Evolutionary conservation across 2,113 vertebrate genomes (phyloP).

Genomic region (Neomonachus schauinslandi): DNA sequence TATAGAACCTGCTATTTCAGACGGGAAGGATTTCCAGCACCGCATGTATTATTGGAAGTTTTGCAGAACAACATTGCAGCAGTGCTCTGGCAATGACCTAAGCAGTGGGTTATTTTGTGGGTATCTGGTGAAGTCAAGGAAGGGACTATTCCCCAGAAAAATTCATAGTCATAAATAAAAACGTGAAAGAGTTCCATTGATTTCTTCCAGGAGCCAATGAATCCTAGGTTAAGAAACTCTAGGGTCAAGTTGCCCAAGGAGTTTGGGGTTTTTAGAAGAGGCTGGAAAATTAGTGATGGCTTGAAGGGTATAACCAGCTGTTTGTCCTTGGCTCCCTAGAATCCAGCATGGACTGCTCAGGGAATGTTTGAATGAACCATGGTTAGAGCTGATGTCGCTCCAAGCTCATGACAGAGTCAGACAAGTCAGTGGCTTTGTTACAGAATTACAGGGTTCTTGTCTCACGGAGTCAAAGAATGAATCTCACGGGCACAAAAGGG

Average conservation of each 20-base stretch:
- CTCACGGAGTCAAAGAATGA: too few relatives aligned
- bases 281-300: background rate
- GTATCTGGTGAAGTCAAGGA: constrained; percentile 21
- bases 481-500: too few relatives aligned
- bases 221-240: background rate
- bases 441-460: too few relatives aligned
- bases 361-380: background rate
- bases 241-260: background rate
- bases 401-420: background rate
- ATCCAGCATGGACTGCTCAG: background rate
- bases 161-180: background rate
- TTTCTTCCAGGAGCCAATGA: background rate
- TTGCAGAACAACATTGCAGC: background rate
- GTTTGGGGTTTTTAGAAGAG: constrained; percentile 4
- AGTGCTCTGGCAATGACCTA: background rate
- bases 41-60: background rate
- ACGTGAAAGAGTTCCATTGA: background rate
- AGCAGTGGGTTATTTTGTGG: background rate
- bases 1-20: background rate
- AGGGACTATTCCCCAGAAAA: constrained; percentile 6
- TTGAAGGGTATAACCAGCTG: background rate
- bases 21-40: background rate
- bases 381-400: background rate
- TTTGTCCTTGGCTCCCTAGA: background rate
- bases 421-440: background rate